Base-by-base conservation (phyloP, 2,888 invertebrate species). In the Endotricha flammealis region DNA sequence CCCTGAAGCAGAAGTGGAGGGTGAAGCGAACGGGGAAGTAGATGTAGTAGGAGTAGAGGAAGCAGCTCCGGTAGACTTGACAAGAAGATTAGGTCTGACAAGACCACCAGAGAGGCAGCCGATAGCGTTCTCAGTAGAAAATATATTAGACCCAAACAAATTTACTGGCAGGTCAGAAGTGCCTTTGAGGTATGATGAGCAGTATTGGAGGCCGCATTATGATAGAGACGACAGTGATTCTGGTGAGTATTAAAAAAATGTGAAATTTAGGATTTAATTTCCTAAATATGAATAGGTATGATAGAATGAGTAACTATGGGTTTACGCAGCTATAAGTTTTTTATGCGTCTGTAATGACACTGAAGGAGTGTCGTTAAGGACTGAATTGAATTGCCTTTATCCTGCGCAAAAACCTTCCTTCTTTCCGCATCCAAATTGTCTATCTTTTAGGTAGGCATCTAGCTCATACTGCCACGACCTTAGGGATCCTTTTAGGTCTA, bases 61-160 rank as follows among this genome's bases (percentile, higher is more conserved):
- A 41, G 81, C 80, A 2, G 86, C 85, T 7, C 85, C 85, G 1
- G 85, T 86, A 6, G 86, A 86, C 54, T 53, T 86, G 6, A 87
- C 83, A 30, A 61, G 88, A 35, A 78, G 89, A 23, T 75, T 90
- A 36, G 88, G 88, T 30, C 82, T 89, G 41, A 91, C 91, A 32
- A 78, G 92, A 54, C 74, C 85, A 1, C 79, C 82, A 0, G 85
- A 91, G 89, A 50, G 89, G 33, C 65, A 78, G 0, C 69, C 80
- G 2, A 85, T 95, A 46, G 94, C 95, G 10, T 96, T 96, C 78
- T 95, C 95, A 3, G 96, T 96, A 12, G 95, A 96, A 81, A 96
- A 96, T 65, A 96, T 96, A 47, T 80, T 96, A 50, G 95, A 96
- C 75, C 96, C 96, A 2, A 95, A 92, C 57, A 96, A 96, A 82